Base-by-base conservation (phyloP, 2,113 vertebrate genomes). In the Nannobrachium achirus region DNA sequence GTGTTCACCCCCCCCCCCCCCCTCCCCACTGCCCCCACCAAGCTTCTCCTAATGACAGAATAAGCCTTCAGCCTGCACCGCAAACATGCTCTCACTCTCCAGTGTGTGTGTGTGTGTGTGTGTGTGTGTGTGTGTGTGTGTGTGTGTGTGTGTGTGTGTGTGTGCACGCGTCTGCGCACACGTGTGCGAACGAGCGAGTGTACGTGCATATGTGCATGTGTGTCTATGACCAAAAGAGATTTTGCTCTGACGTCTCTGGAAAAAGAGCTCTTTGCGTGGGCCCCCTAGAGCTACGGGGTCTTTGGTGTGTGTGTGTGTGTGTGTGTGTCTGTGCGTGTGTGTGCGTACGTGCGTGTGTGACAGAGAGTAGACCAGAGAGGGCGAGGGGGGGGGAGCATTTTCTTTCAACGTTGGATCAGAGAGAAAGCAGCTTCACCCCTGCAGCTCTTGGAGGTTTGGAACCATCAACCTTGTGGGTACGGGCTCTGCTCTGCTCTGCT, bases 11-110 rank as follows among this genome's bases (percentile, higher is more conserved):
- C 20, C 20, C 20, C 1, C 20, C 20, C 20, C 20, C 20, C 20
- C 73, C 83, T 74, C 69, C 66, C 69, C 67, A 61, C 79, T 79
- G 75, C 73, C 87, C 83, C 81, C 81, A 25, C 20, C 4, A 56
- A 84, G 78, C 74, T 78, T 68, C 76, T 80, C 74, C 69, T 68
- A 83, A 86, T 81, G 80, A 79, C 52, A 49, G 76, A 81, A 84
- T 80, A 75, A 82, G 66, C 76, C 61, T 52, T 80, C 71, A 48
- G 78, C 33, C 0, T 79, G 70, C 44, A 86, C 88, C 86, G 71
- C 86, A 84, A 71, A 74, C 83, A 77, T 79, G 73, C 71, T 0
- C 16, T 9, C 33, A 25, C 20, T 42, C 66, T 33, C 48, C 66
- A 45, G 48, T 71, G 71, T 68, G 66, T 71, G 62, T 64, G 20